Evolutionary conservation across 2,113 vertebrate genomes (phyloP), one percentile per base, ranked within the genome.

Genomic region (Oreochromis aureus): DNA sequence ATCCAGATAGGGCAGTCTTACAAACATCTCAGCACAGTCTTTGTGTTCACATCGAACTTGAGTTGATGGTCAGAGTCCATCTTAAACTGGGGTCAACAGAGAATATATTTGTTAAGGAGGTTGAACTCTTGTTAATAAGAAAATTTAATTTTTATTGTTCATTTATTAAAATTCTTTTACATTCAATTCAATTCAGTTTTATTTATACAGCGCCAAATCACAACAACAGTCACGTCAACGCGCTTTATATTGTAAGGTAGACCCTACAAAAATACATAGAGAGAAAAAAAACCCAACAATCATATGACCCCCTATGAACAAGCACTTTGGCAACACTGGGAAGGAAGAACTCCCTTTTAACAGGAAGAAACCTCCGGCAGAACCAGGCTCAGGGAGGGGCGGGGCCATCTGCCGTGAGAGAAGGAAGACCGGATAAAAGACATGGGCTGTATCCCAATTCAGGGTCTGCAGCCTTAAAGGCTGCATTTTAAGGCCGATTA

Each of bases 161-260:
- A 24, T 24, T 24, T 24, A 24, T 24, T 24, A 24, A 24, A 24
- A 24, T 24, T 24, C 24, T 24, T 56, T 56, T 56, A 56, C 12
- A 56, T 56, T 24, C 24, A 24, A 24, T 3, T 27, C 22, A 56
- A 56, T 27, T 27, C 12, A 3, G 2, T 56, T 27, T 56, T 56
- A 27, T 58, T 58, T 27, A 58, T 58, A 56, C 22, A 58, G 55
- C 24, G 22, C 55, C 15, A 58, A 58, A 58, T 27, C 55, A 27
- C 24, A 58, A 58, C 4, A 58, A 27, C 2, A 24, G 54, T 58
- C 24, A 2, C 12, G 12, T 58, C 24, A 58, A 58, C 4, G 55
- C 0, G 4, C 55, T 15, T 27, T 27, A 27, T 58, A 27, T 27
- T 58, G 2, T 58, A 3, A 0, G 0, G 55, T 58, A 58, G 55